Conservation (phyloP, 2,888 invertebrate genomes). For the Cephus pygmeus region DNA sequence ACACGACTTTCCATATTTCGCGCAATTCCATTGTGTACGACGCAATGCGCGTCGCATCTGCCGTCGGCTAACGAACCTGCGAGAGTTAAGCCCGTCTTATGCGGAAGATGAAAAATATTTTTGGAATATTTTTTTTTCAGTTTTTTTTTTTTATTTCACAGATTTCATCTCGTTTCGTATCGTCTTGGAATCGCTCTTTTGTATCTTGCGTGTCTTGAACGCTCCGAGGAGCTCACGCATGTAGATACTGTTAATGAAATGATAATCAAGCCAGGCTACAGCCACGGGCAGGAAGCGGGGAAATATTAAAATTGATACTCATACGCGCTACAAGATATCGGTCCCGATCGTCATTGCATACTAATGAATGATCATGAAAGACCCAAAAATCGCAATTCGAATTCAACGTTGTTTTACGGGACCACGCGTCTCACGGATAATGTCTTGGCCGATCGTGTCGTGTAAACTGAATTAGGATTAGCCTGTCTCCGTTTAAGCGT, state of each 20-base stretch:
- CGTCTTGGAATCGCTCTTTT: background rate
- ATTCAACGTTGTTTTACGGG: conserved; percentile 11
- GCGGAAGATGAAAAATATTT: background rate
- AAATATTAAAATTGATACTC: conserved; percentile 29
- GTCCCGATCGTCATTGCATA: background rate
- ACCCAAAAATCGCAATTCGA: conserved; percentile 12
- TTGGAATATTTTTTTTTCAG: background rate
- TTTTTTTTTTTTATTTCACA: background rate
- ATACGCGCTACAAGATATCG: conserved; percentile 4
- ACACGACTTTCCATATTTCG: conserved; percentile 22
- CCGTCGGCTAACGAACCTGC: background rate
- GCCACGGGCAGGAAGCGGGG: conserved; percentile 28
- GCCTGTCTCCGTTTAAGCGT: conserved; percentile 34
- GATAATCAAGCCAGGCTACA: background rate
- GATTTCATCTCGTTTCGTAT: background rate
- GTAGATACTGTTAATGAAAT: background rate
- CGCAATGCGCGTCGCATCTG: conserved; percentile 9
- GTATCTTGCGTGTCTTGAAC: background rate
- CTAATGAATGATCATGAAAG: background rate
- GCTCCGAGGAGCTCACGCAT: background rate
- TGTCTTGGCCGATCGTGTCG: conserved; percentile 21
- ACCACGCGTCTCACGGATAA: conserved; percentile 8
- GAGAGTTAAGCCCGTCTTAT: background rate
- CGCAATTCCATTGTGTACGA: conserved; percentile 20
- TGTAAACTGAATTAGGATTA: conserved; percentile 38